Evolutionary conservation across 2,797 vertebrate species (phyloP).

Genomic region (Lates japonicus): DNA sequence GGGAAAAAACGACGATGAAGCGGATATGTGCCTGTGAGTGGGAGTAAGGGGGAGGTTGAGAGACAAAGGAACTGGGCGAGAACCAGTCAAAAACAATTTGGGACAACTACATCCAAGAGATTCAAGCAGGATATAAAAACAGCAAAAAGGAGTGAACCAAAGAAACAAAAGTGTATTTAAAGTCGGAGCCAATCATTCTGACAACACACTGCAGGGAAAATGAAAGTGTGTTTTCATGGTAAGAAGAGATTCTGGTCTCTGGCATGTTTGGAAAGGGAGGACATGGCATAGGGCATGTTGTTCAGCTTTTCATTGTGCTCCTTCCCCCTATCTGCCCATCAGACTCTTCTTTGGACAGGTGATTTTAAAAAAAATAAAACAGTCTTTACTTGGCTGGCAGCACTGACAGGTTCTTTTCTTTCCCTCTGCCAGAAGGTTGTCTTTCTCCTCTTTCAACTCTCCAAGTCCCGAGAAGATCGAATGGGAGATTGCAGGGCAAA

Average conservation of each 20-base stretch:
- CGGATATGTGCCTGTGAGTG: conserved; percentile 36
- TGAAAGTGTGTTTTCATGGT: neutral
- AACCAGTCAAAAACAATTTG: conserved; percentile 14
- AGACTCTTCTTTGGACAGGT: conserved; percentile 41
- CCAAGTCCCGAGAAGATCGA: conserved; percentile 43
- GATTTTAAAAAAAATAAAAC: conserved; percentile 19
- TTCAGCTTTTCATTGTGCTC: conserved; percentile 32
- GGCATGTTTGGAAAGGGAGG: conserved; percentile 19
- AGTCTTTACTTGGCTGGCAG: conserved; percentile 34
- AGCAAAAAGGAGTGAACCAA: neutral
- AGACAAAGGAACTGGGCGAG: conserved; percentile 27
- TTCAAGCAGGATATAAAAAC: conserved; percentile 1
- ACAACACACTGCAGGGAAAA: conserved; percentile 21
- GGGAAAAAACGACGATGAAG: neutral
- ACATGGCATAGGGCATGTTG: conserved; percentile 23
- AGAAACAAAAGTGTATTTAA: conserved; percentile 7
- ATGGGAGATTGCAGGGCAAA: conserved; percentile 49
- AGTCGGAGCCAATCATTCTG: neutral
- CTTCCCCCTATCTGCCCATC: conserved; percentile 12
- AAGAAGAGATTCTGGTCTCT: conserved; percentile 21
- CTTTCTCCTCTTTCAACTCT: conserved; percentile 52
- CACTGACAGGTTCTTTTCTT: conserved; percentile 52
- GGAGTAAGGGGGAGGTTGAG: conserved; percentile 26
- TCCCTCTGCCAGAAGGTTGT: conserved; percentile 25
- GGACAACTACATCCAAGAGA: conserved; percentile 19